Evolutionary conservation across 1,140 invertebrate species (phyloP), one percentile per base, ranked within the genome.

Genomic region (Phthorimaea operculella): DNA sequence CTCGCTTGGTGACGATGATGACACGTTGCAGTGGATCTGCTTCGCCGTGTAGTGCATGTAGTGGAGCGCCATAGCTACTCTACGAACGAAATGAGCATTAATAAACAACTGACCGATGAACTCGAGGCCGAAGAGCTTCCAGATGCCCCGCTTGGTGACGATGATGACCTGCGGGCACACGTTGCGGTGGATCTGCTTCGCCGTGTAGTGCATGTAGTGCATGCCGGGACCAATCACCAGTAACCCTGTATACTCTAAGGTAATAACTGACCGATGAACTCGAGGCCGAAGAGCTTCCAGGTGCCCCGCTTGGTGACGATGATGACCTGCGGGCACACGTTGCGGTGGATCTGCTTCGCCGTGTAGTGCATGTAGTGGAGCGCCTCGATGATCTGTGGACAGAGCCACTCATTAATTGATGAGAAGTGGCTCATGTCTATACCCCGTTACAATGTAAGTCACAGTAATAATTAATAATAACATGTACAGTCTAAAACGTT

Each of bases 91-190:
- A n/a, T n/a, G n/a, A n/a, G n/a, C n/a, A n/a, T 28, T 28, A 4
- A 28, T n/a, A 6, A 4, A 16, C 33, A 60, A 87, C 87, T 88
- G 81, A 95, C 94, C 94, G 64, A 92, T 90, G 86, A 99, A 99
- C 74, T 99, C 97, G 44, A 99, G 89, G 3, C 97, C 96, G 11
- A 93, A 93, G 17, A 99, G 88, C 81, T 99, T 99, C 98, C 98
- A 99, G 8, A 94, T 96, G 34, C 96, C 96, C 49, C 91, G 90
- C 72, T 94, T 96, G n/a, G 95, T 98, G 51, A 99, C 92, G 48
- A 99, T 89, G 60, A 99, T 93, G 61, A 94, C n/a, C n/a, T n/a
- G n/a, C n/a, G n/a, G n/a, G n/a, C n/a, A n/a, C 96, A 99, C 90
- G 82, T 99, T 99, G 63, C 95, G 90, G 79, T 99, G 97, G 45